Evolutionary conservation across 2,888 invertebrate species (phyloP).

Genomic region (Leptothorax acervorum): DNA sequence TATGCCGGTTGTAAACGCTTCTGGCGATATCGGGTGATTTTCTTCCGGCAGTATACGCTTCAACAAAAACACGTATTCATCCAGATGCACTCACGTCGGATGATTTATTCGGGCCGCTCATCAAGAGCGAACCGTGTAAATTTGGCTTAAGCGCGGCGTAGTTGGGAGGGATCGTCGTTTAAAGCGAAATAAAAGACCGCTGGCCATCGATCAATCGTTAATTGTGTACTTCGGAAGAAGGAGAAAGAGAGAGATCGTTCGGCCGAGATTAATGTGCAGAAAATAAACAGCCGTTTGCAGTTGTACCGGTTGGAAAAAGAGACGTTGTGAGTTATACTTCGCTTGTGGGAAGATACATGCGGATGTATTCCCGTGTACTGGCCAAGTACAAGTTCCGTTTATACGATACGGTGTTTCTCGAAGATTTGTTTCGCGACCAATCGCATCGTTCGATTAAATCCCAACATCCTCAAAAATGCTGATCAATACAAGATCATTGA

Average conservation of each 20-base stretch:
- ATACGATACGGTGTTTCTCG: slow-evolving; percentile 27
- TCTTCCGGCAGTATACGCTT: slow-evolving; percentile 15
- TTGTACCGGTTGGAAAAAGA: slow-evolving; percentile 43
- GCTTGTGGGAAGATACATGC: slow-evolving; percentile 51
- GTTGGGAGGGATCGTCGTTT: slow-evolving; percentile 18
- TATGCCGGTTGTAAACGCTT: slow-evolving; percentile 16
- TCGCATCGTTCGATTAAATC: not conserved
- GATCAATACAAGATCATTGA: not conserved
- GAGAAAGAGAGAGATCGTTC: slow-evolving; percentile 18
- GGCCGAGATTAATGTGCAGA: slow-evolving; percentile 43
- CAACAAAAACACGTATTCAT: slow-evolving; percentile 20
- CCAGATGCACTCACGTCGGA: slow-evolving; percentile 14
- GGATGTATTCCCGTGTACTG: slow-evolving; percentile 36
- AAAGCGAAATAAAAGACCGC: slow-evolving; percentile 37
- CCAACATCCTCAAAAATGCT: not conserved
- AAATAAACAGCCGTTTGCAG: slow-evolving; percentile 47
- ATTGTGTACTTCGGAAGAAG: slow-evolving; percentile 41
- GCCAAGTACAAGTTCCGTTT: slow-evolving; percentile 38
- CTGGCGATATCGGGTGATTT: slow-evolving; percentile 10
- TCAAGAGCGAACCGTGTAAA: slow-evolving; percentile 44
- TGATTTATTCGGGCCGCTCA: slow-evolving; percentile 34
- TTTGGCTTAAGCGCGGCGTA: slow-evolving; percentile 31
- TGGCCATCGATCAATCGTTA: slow-evolving; percentile 50
- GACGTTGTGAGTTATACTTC: slow-evolving; percentile 45
- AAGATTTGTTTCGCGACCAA: slow-evolving; percentile 24